phyloP scores from a whole-genome alignment of 2,113 vertebrate genomes.

The Oceanites oceanicus region DNA sequence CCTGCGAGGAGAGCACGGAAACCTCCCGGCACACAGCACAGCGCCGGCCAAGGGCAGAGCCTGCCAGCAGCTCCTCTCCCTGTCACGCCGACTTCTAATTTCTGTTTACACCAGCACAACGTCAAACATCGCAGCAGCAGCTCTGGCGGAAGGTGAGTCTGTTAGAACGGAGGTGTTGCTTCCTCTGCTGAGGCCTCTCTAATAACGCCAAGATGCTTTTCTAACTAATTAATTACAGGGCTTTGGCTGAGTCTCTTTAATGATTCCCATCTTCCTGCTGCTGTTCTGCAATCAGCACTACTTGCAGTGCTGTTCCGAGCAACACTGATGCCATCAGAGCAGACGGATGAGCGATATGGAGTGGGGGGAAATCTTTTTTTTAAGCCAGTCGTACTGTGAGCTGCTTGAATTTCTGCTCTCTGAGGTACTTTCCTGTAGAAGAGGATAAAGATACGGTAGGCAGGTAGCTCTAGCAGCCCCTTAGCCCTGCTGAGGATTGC shows the following conservation, averaged over 20 bases:
- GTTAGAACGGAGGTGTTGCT: not conserved
- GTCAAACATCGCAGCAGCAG: conserved; percentile 41
- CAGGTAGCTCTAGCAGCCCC: not conserved
- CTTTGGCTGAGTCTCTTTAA: conserved; percentile 54
- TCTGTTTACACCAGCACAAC: conserved; percentile 47
- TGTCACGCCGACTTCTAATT: conserved; percentile 11
- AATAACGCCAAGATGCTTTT: conserved; percentile 55
- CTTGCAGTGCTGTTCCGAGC: conserved; percentile 53
- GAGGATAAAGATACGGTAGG: not conserved
- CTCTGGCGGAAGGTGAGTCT: not conserved
- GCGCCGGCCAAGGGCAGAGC: not conserved
- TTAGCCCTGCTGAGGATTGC: not conserved
- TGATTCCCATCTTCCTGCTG: conserved; percentile 65
- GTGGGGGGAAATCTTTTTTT: not conserved
- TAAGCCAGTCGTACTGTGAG: not conserved
- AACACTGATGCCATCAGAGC: conserved; percentile 4
- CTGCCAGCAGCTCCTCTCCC: not conserved
- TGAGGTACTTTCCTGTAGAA: not conserved
- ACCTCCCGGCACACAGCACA: not conserved
- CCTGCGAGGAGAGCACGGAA: not conserved
- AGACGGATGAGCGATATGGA: not conserved
- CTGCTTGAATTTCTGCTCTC: conserved; percentile 8
- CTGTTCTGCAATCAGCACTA: conserved; percentile 64
- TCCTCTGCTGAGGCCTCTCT: conserved; percentile 47
- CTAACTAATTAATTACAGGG: conserved; percentile 67